These are phyloP conservation scores for Cryptus armator DNA, from an alignment of 2,888 invertebrate genomes.

Conservation along the genomic window DNA sequence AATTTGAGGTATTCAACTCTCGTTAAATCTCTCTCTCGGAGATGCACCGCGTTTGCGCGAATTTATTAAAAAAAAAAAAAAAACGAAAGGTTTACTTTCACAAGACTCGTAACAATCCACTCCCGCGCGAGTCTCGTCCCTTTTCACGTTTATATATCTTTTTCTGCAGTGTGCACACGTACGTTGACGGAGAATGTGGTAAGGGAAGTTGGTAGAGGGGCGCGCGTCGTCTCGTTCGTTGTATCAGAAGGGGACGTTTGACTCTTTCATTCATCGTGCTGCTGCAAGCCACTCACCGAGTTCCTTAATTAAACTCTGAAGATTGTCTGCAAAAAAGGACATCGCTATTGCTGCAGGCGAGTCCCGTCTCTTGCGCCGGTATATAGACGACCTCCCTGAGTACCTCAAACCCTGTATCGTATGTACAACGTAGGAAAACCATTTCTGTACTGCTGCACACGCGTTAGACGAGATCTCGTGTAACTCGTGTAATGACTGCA, in stretches of 20 bases:
- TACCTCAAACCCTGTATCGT: conserved; percentile 32
- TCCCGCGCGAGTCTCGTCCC: conserved; percentile 51
- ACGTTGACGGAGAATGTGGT: conserved; percentile 51
- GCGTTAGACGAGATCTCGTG: not conserved
- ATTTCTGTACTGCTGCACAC: conserved; percentile 22
- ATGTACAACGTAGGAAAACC: conserved; percentile 29
- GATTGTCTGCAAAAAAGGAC: conserved; percentile 84
- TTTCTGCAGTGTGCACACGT: conserved; percentile 30
- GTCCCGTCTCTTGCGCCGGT: conserved; percentile 41
- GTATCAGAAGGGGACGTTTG: conserved; percentile 77
- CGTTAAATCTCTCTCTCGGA: conserved; percentile 34
- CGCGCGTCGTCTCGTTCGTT: conserved; percentile 38
- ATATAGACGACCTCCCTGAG: conserved; percentile 26
- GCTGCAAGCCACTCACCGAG: conserved; percentile 83
- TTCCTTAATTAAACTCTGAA: conserved; percentile 85
- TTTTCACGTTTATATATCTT: conserved; percentile 28
- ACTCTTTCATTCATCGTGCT: conserved; percentile 83
- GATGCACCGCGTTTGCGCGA: conserved; percentile 30
- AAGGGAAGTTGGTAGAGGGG: conserved; percentile 57
- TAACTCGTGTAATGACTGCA: conserved; percentile 8
- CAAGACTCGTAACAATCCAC: conserved; percentile 48
- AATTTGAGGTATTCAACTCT: conserved; percentile 23
- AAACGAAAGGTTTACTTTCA: conserved; percentile 55
- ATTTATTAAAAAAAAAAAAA: conserved; percentile 1
- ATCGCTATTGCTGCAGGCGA: conserved; percentile 73